Evolutionary conservation across 2,797 vertebrate species (phyloP), one percentile per base, ranked within the genome.

Genomic region (Diplodus puntazzo): DNA sequence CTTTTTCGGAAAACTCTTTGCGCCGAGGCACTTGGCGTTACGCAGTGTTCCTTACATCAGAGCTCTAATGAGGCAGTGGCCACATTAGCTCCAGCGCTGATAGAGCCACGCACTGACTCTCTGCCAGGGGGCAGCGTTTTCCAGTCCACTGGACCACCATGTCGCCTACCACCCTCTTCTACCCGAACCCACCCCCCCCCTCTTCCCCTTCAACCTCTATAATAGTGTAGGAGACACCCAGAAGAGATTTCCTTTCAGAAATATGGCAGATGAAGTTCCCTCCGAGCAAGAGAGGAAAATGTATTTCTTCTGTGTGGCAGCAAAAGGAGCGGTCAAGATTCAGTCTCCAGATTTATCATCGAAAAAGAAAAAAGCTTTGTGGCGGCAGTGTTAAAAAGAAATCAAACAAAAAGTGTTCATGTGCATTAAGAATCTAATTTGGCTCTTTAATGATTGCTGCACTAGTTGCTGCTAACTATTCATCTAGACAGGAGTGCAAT

Each of bases 141-240:
- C 93, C 93, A 92, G 89, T 92, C 94, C 92, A 94, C 83, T 83
- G 89, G 90, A 89, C 88, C 89, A 91, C 89, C 88, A 82, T 87
- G 82, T 90, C 74, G 69, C 82, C 69, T 73, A 74, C 84, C 89
- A 82, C 77, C 84, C 65, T 63, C 69, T 71, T 69, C 81, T 75
- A 73, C 66, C 39, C 46, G 18, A 81, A 75, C 69, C 62, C n/a
- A 30, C 27, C 42, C 43, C 45, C 61, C 8, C 11, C 34, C 9
- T 8, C 34, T 34, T 8, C 69, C 59, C 61, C 54, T 49, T 46
- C 77, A 74, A 76, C 81, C 64, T 86, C 67, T 70, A 74, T 83
- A 88, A 85, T 66, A 62, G 69, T 78, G 72, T 64, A 67, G 30
- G 70, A 90, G 87, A 85, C 85, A 80, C 80, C 81, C 79, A 88